A percentile compares a stretch with the other conserved stretches of the same genome.
Evolutionary conservation across 2,797 vertebrate species (phyloP).

Genomic region (Rhabdomys pumilio): DNA sequence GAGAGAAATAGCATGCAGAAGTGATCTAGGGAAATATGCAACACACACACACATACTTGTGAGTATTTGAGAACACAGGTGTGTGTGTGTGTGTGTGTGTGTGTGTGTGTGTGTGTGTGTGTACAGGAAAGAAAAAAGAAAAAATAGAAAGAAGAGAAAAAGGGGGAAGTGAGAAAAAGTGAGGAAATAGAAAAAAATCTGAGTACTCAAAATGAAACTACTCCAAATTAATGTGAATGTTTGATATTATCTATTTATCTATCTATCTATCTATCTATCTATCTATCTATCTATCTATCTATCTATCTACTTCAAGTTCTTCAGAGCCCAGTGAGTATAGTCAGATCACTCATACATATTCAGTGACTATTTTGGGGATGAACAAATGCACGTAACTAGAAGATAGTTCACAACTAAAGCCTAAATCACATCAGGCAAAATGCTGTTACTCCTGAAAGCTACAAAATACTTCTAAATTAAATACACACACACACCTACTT

Average conservation of each 20-base stretch:
- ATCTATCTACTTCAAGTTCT: not conserved
- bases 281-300: no score
- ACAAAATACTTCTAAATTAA: conserved; percentile 24
- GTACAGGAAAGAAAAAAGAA: not conserved
- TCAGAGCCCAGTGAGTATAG: not conserved
- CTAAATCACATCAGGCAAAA: not conserved
- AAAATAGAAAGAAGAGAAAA: not conserved
- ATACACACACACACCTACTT: not conserved
- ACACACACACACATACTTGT: not conserved
- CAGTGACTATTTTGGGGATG: not conserved
- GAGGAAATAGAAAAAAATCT: not conserved
- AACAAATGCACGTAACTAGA: not conserved
- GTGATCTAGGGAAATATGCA: not conserved
- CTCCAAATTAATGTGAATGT: not conserved
- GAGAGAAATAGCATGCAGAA: not conserved
- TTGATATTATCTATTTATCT: not conserved
- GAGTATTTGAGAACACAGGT: not conserved
- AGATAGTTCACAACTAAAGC: not conserved
- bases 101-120: not conserved
- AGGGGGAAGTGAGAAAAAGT: not conserved
- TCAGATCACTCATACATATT: not conserved
- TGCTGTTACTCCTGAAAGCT: not conserved
- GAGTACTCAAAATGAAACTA: not conserved
- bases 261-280: no score
- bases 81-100: not conserved